These are phyloP conservation scores for Paragorgia papillata DNA, from an alignment of 92 coral and sea anemone species.

Conservation along the genomic window DNA sequence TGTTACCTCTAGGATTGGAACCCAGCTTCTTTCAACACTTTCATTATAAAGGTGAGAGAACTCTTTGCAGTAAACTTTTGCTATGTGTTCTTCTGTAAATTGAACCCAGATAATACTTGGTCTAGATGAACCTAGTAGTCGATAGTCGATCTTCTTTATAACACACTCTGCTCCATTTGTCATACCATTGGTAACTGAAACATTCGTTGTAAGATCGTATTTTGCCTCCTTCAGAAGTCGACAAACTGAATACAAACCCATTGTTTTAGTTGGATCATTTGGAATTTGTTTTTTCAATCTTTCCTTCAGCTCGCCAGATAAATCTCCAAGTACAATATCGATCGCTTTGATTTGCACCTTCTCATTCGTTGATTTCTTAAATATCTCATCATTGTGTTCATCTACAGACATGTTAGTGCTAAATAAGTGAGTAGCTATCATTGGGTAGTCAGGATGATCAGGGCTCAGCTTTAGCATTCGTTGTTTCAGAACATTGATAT, in stretches of 20 bases:
- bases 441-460: no score
- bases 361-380: slow-evolving; percentile 11
- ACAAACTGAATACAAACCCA: slow-evolving; percentile 60
- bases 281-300: slow-evolving; percentile 60
- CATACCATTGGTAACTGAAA: slow-evolving; percentile 57
- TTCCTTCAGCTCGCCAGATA: slow-evolving; percentile 53
- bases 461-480: no score
- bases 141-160: slow-evolving; percentile 58
- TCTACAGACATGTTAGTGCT: slow-evolving; percentile 36
- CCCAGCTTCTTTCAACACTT: slow-evolving; percentile 42
- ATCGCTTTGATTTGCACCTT: slow-evolving; percentile 34
- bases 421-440: no score
- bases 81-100: slow-evolving; percentile 44
- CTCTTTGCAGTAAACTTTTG: slow-evolving; percentile 32
- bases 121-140: slow-evolving; percentile 51
- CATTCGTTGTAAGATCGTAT: slow-evolving; percentile 65
- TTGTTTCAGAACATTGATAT: slow-evolving; percentile 40
- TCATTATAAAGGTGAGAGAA: slow-evolving; percentile 32
- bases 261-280: slow-evolving; percentile 59
- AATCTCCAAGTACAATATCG: slow-evolving; percentile 67
- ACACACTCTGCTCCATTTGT: slow-evolving; percentile 65
- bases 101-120: slow-evolving; percentile 70
- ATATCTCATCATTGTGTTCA: slow-evolving; percentile 31
- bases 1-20: slow-evolving; percentile 55
- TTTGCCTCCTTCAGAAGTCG: slow-evolving; percentile 49